These are phyloP conservation scores for Daktulosphaira vitifoliae DNA, from an alignment of 1,140 invertebrate genomes.

Conservation along the genomic window DNA sequence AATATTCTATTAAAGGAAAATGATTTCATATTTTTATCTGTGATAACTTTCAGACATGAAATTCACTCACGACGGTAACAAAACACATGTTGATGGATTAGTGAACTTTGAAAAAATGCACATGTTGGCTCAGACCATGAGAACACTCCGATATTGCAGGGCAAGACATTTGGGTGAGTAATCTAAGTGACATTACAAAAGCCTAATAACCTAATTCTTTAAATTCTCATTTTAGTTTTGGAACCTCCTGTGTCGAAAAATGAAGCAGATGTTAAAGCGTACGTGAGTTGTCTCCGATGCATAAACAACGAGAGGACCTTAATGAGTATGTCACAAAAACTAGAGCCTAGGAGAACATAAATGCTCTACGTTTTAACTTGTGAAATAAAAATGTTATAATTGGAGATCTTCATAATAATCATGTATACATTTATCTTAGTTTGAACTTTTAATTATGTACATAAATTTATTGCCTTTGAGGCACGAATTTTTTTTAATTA, in stretches of 20 bases:
- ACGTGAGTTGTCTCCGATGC: conserved; percentile 58
- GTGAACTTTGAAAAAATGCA: conserved; percentile 92
- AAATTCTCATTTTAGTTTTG: conserved; percentile 45
- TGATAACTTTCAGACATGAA: conserved; percentile 58
- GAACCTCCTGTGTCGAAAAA: conserved; percentile 59
- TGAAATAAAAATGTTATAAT: too few relatives aligned
- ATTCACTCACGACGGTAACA: conserved; percentile 84
- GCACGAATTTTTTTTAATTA: too few relatives aligned
- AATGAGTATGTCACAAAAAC: conserved; percentile 62
- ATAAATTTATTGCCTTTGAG: too few relatives aligned
- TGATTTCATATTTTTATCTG: too few relatives aligned
- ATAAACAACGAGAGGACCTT: conserved; percentile 70
- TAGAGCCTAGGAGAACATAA: conserved; percentile 52
- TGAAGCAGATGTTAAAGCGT: conserved; percentile 55
- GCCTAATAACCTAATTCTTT: too few relatives aligned
- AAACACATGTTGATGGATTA: conserved; percentile 69
- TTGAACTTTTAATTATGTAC: too few relatives aligned
- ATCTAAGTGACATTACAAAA: neutral
- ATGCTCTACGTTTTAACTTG: too few relatives aligned
- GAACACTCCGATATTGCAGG: conserved; percentile 65
- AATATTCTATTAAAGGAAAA: too few relatives aligned
- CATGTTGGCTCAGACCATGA: conserved; percentile 74
- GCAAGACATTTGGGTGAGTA: conserved; percentile 57
- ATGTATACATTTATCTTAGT: too few relatives aligned
- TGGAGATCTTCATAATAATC: too few relatives aligned